Base-by-base conservation (phyloP, 2,888 invertebrate genomes). In the Pecten maximus region DNA sequence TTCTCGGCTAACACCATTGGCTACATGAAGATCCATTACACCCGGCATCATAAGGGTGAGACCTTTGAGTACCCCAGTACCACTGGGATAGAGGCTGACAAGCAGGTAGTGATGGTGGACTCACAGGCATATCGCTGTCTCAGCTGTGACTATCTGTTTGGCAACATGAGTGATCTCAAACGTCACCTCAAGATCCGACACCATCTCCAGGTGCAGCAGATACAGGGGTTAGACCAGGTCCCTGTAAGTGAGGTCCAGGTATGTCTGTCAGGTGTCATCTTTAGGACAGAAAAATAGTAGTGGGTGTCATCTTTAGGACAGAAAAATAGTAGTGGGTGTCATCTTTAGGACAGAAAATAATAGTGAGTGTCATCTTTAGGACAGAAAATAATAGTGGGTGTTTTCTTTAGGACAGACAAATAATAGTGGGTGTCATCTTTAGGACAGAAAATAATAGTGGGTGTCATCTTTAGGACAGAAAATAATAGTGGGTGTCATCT, bases 141-240 rank as follows among this genome's bases (percentile, higher is more conserved):
- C 44, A 96, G 96, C 91, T 97, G 97, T 93, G 96, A 96, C 91
- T 96, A 96, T 91, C 92, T 96, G 89, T 97, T 97, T 93, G 96
- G 96, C 10, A 97, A 96, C 91, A 93, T 96, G 91, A 95, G 96
- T 4, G 96, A 96, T 91, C 94, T 96, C 90, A 96, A 96, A 93
- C 94, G 96, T 12, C 97, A 97, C 92, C 94, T 97, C 87, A 95
- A 95, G 91, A 94, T 96, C 8, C 92, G 95, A 19, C 96, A 96
- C 89, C 95, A 96, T 88, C 93, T 96, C 8, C 95, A 95, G 87
- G 95, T 96, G 89, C 94, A 95, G 48, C 96, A 95, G 89, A 94
- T 96, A 86, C 91, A 92, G 50, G 91, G 90, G 44, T 87, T 89
- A 16, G 91, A 87, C 89, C 87, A 44, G 39, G 87, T 90, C 54